Percentiles rank a stretch among this genome's conserved stretches.
phyloP scores from a whole-genome alignment of 1,140 invertebrate genomes.

The Pinna nobilis region DNA sequence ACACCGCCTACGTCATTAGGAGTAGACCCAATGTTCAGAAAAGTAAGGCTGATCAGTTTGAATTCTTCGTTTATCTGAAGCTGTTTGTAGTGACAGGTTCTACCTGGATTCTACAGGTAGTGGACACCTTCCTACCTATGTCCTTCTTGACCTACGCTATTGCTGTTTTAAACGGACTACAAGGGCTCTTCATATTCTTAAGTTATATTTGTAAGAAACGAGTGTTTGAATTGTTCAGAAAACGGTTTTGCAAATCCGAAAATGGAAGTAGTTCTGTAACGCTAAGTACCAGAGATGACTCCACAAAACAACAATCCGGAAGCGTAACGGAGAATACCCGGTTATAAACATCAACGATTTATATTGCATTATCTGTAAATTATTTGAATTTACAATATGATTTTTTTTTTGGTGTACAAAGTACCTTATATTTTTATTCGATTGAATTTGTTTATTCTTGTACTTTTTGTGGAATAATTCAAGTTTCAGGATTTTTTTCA shows the following conservation, averaged over 20 bases:
- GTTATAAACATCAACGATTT: too few relatives aligned
- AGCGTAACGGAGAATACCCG: too few relatives aligned
- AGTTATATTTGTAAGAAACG: conserved; percentile 23
- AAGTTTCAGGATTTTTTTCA: too few relatives aligned
- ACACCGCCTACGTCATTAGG: not conserved
- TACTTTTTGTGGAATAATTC: too few relatives aligned
- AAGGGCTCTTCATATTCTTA: conserved; percentile 30
- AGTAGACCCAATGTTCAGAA: not conserved
- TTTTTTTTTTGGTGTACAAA: too few relatives aligned
- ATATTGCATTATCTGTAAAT: too few relatives aligned
- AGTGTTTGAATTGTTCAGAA: not conserved
- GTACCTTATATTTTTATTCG: too few relatives aligned
- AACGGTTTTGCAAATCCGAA: not conserved
- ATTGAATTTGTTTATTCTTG: too few relatives aligned
- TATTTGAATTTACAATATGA: too few relatives aligned
- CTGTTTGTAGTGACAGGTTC: conserved; percentile 28
- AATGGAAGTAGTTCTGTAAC: too few relatives aligned
- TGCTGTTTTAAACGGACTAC: conserved; percentile 10
- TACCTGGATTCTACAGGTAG: conserved; percentile 22
- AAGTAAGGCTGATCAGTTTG: not conserved
- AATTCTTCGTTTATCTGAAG: conserved; percentile 25
- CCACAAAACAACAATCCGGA: too few relatives aligned
- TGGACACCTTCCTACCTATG: conserved; percentile 18
- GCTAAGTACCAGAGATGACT: too few relatives aligned
- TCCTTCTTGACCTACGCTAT: conserved; percentile 15